A percentile compares a stretch with the other conserved stretches of the same genome.
These are phyloP conservation scores for Potamarius usumacintae DNA, from an alignment of 2,113 vertebrate genomes.

Conservation along the genomic window DNA sequence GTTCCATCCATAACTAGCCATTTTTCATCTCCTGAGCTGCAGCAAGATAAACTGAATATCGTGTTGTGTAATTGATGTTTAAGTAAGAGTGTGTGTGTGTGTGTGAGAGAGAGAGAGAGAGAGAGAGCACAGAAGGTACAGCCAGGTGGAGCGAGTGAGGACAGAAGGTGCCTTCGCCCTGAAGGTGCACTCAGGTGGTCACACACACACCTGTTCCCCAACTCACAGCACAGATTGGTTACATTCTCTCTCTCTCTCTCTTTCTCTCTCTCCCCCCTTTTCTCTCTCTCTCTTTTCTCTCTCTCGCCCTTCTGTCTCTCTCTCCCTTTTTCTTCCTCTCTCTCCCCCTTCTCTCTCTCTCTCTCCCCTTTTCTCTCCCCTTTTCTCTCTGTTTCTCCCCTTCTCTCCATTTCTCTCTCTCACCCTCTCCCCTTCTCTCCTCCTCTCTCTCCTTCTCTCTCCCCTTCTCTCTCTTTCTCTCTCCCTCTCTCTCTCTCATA, in stretches of 20 bases:
- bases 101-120: neutral
- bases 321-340: too few relatives aligned
- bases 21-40: neutral
- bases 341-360: accelerated
- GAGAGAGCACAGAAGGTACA: constrained; percentile 51
- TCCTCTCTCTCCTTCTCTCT: too few relatives aligned
- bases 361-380: too few relatives aligned
- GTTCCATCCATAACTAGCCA: neutral
- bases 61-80: neutral
- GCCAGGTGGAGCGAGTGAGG: constrained; percentile 54
- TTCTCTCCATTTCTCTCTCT: too few relatives aligned
- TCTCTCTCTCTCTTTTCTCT: neutral
- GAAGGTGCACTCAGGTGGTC: constrained; percentile 52
- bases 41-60: neutral
- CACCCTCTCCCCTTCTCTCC: neutral
- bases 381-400: too few relatives aligned
- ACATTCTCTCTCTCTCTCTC: constrained; percentile 33
- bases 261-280: too few relatives aligned
- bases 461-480: neutral
- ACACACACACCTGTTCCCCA: constrained; percentile 51
- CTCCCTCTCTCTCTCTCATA: neutral
- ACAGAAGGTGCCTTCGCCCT: constrained; percentile 55
- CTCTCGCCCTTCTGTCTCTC: neutral
- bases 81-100: neutral
- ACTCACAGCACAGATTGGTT: constrained; percentile 46